phyloP scores from a whole-genome alignment of 2,113 vertebrate genomes.

The Gopherus flavomarginatus region DNA sequence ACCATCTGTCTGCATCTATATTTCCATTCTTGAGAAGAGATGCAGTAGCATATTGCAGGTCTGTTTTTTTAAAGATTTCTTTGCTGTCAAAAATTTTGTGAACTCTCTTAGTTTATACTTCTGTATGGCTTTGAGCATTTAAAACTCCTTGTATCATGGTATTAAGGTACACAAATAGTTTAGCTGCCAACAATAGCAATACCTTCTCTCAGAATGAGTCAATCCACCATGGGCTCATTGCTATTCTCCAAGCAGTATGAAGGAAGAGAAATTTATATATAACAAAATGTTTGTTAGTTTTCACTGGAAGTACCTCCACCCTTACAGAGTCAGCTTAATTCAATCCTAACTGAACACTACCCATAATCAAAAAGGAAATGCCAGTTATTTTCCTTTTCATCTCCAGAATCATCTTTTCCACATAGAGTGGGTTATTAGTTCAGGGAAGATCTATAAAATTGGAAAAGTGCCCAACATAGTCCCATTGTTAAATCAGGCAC shows the following conservation, averaged over 20 bases:
- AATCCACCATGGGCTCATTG: background rate
- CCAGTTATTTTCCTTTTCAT: slow-evolving; percentile 44
- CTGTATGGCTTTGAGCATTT: background rate
- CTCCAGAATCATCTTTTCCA: slow-evolving; percentile 31
- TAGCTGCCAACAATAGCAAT: background rate
- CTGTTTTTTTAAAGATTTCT: background rate
- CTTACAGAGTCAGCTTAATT: slow-evolving; percentile 41
- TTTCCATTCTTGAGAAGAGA: background rate
- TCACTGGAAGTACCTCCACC: background rate
- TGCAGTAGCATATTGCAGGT: background rate
- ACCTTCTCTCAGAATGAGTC: background rate
- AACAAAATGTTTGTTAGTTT: background rate
- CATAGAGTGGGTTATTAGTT: slow-evolving; percentile 38
- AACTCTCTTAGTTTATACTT: background rate
- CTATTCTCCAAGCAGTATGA: background rate
- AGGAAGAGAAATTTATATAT: background rate
- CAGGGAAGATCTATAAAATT: slow-evolving; percentile 16
- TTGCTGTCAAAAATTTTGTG: background rate
- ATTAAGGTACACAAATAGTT: background rate
- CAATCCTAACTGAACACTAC: background rate
- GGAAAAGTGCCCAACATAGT: slow-evolving; percentile 1
- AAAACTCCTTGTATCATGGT: background rate
- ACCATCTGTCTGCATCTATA: background rate
- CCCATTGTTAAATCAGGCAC: background rate
- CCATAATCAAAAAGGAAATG: background rate